Conservation (phyloP, 2,888 invertebrate genomes). For the Chloroclystis v-ata region DNA sequence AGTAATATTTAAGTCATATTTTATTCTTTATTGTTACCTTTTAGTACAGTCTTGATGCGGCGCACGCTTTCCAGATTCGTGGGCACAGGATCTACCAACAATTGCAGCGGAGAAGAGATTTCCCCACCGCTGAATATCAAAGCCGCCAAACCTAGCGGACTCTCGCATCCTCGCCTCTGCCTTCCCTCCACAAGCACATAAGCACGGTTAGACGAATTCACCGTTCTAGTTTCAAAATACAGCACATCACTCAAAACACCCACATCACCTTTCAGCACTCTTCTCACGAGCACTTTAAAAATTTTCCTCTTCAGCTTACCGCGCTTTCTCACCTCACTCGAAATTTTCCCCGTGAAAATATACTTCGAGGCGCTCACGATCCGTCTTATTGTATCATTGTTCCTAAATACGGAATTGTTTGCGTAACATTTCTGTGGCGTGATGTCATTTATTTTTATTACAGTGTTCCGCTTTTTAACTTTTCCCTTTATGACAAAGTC, state of each 20-base stretch:
- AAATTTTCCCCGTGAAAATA: constrained; percentile 75
- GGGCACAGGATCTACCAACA: constrained; percentile 66
- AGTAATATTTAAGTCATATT: too few species aligned
- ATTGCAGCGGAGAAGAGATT: constrained; percentile 53
- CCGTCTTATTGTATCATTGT: constrained; percentile 59
- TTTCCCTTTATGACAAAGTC: constrained; percentile 62
- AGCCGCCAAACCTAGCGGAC: constrained; percentile 52
- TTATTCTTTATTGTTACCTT: constrained; percentile 55
- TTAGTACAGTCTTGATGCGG: constrained; percentile 62
- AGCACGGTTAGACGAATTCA: constrained; percentile 62
- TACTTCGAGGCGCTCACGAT: constrained; percentile 63
- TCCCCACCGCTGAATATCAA: constrained; percentile 54
- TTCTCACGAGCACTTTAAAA: constrained; percentile 69
- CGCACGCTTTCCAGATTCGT: constrained; percentile 63
- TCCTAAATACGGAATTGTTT: constrained; percentile 63
- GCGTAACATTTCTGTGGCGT: constrained; percentile 55
- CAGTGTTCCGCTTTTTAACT: constrained; percentile 68
- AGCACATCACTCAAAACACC: constrained; percentile 65
- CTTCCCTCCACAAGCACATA: constrained; percentile 61
- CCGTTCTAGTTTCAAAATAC: constrained; percentile 64
- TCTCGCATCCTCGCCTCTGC: constrained; percentile 43
- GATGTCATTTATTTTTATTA: constrained; percentile 61
- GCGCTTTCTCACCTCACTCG: constrained; percentile 54
- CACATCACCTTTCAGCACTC: constrained; percentile 68
- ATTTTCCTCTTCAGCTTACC: constrained; percentile 54